phyloP scores from a whole-genome alignment of 2,888 invertebrate species.

The Spilosoma lubricipeda region DNA sequence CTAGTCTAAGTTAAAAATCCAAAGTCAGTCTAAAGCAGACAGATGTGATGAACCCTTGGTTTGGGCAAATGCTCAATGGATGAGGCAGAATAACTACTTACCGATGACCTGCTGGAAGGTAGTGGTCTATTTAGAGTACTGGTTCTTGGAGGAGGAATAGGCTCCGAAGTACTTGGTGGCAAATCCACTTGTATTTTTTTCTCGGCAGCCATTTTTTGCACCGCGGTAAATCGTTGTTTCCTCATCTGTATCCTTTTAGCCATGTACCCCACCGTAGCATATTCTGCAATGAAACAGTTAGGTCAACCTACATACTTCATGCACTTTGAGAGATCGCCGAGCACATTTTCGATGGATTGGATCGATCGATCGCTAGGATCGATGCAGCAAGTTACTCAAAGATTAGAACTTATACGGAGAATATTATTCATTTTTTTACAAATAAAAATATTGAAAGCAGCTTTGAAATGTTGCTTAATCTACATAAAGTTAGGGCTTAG shows the following conservation, averaged over 20 bases:
- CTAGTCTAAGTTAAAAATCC: no score
- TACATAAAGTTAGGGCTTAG: not conserved
- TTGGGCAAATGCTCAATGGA: not conserved
- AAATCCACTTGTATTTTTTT: slow-evolving; percentile 94
- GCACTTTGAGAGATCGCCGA: slow-evolving; percentile 29
- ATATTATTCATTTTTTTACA: not conserved
- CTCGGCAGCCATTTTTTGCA: slow-evolving; percentile 96
- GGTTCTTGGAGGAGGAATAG: slow-evolving; percentile 87
- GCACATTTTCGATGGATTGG: slow-evolving; percentile 25
- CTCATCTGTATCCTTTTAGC: slow-evolving; percentile 98
- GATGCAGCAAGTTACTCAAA: slow-evolving; percentile 18
- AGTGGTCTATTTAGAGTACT: slow-evolving; percentile 88
- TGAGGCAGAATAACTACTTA: slow-evolving; percentile 52
- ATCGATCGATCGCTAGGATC: slow-evolving; percentile 15
- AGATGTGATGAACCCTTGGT: not conserved
- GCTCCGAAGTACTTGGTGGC: slow-evolving; percentile 88
- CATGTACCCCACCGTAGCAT: slow-evolving; percentile 99
- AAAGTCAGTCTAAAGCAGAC: no score
- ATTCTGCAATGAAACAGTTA: slow-evolving; percentile 89
- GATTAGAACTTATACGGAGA: not conserved
- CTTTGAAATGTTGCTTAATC: not conserved
- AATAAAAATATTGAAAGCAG: not conserved
- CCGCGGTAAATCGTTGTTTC: slow-evolving; percentile 95
- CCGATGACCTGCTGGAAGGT: slow-evolving; percentile 83
- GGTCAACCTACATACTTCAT: slow-evolving; percentile 11